phyloP scores from a whole-genome alignment of 2,888 invertebrate genomes.

The Limenitis camilla region DNA sequence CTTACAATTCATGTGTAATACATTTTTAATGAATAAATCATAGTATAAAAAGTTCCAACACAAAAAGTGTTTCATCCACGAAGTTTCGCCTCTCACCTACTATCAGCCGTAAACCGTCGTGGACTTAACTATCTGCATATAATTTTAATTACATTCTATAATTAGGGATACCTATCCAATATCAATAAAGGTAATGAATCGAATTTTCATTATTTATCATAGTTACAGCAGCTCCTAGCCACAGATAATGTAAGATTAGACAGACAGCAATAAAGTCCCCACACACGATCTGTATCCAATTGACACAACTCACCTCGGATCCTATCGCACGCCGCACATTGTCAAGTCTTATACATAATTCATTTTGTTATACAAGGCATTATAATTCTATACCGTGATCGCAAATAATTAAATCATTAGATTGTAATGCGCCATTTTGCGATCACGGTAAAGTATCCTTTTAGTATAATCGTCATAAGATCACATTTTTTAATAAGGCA shows the following conservation, averaged over 20 bases:
- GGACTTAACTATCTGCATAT: too few relatives aligned
- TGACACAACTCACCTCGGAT: conserved; percentile 52
- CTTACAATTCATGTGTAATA: background rate
- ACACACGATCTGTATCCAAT: conserved; percentile 49
- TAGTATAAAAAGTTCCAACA: too few relatives aligned
- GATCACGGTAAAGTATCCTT: conserved; percentile 52
- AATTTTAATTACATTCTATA: too few relatives aligned
- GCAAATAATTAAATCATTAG: conserved; percentile 24
- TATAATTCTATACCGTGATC: conserved; percentile 47
- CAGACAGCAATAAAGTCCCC: conserved; percentile 45
- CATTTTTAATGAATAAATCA: background rate
- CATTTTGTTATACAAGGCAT: conserved; percentile 71
- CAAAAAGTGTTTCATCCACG: too few relatives aligned
- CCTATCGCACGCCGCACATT: conserved; percentile 50
- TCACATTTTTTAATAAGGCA: conserved; percentile 74
- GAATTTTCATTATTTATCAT: too few relatives aligned
- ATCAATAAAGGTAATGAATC: too few relatives aligned
- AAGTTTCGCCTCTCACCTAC: too few relatives aligned
- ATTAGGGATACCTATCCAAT: too few relatives aligned
- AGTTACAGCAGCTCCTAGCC: too few relatives aligned
- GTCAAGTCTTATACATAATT: conserved; percentile 69
- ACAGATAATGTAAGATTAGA: too few relatives aligned
- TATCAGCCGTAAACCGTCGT: too few relatives aligned
- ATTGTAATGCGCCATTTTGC: conserved; percentile 16
- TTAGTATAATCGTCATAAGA: conserved; percentile 71